Base-by-base conservation (phyloP, 2,113 vertebrate genomes). In the Solenodon paradoxus region DNA sequence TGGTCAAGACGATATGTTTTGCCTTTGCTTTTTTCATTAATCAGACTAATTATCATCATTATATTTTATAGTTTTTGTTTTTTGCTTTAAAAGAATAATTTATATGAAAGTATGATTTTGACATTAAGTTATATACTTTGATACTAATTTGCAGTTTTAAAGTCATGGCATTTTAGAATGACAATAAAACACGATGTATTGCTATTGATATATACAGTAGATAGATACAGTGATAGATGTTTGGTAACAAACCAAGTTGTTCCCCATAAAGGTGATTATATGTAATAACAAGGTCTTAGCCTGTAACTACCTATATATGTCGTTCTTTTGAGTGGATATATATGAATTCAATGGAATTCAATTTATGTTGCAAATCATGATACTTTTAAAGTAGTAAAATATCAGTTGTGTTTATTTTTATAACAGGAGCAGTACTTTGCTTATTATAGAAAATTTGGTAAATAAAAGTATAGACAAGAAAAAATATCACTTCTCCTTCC, bases 311-410 rank as follows among this genome's bases (percentile, higher is more conserved):
- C 24, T 89, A 16, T 26, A 57, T 66, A 24, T 75, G 69, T 32
- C 22, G 78, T 78, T 69, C 2, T 80, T 80, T 59, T 66, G 49
- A 79, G 51, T 85, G 9, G 9, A 68, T n/a, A 6, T 68, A 28
- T 28, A 59, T 19, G 35, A n/a, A 57, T 59, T 64, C 68, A 59
- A 55, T 90, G 47, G 55, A 80, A 89, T 92, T 75, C n/a, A 80
- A 0, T 92, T 92, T 85, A 57, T 35, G 32, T 92, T 92, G 24
- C 72, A 45, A 85, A 96, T 61, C 79, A 45, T 61, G 61, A 17
- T 87, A 87, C 15, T 40, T 92, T 85, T 85, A 93, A 93, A 93
- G 64, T 90, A 78, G 17, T 82, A 20, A 78, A 55, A 30, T 89
- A 32, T 64, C 38, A 30, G 28, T 26, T 63, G 32, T 66, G 17